A percentile compares a stretch with the other conserved stretches of the same genome.
Evolutionary conservation across 2,113 vertebrate species (phyloP).

Genomic region (Myiozetetes cayanensis): DNA sequence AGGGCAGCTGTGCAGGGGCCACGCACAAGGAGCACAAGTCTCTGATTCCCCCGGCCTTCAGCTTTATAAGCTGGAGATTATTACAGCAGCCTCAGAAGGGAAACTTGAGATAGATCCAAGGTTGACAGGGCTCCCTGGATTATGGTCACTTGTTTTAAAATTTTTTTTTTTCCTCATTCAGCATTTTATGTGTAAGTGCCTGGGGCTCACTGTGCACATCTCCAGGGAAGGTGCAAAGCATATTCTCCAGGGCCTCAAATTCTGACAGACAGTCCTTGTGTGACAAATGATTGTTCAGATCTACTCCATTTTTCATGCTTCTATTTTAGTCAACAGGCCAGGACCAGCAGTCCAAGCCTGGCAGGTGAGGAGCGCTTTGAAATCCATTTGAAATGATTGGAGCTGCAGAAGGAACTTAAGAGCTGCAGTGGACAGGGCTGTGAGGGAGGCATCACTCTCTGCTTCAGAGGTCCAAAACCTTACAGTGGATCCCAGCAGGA

Average conservation of each 20-base stretch:
- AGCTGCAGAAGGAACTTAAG: background rate
- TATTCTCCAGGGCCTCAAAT: background rate
- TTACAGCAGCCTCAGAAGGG: background rate
- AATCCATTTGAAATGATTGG: background rate
- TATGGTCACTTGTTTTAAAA: conserved; percentile 1
- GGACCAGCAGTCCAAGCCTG: background rate
- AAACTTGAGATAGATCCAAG: conserved; percentile 38
- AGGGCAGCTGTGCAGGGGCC: background rate
- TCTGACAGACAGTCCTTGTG: background rate
- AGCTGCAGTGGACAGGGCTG: background rate
- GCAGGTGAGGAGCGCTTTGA: background rate
- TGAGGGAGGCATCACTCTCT: background rate
- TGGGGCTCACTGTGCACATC: background rate
- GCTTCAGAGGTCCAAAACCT: background rate
- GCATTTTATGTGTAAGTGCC: background rate
- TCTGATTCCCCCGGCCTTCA: background rate
- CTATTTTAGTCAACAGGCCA: background rate
- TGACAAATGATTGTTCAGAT: background rate
- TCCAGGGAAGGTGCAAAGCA: background rate
- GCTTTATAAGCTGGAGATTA: conserved; percentile 33
- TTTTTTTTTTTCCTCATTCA: background rate
- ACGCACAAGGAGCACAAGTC: background rate
- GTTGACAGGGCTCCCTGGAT: background rate
- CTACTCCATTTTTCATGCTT: background rate
- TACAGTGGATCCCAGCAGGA: background rate